Evolutionary conservation across 2,113 vertebrate genomes (phyloP), one percentile per base, ranked within the genome.

Genomic region (Hippocampus abdominalis): DNA sequence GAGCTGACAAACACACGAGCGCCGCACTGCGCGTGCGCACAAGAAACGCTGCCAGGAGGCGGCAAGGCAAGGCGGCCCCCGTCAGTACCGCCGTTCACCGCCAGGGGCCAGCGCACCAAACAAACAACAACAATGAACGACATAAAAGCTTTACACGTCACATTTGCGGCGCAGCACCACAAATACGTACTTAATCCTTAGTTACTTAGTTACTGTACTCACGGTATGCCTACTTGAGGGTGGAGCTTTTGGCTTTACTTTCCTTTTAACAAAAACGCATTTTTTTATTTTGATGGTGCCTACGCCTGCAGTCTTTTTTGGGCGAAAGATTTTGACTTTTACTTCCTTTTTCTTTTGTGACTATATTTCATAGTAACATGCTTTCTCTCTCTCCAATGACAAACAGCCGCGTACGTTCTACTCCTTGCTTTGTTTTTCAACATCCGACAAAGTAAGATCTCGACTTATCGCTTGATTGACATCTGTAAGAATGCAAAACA

Each of bases 1-100:
- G 88, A 93, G 90, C 91, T 93, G 92, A 94, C 92, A 93, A 94
- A 94, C 92, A 93, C 89, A 94, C 90, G 89, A 89, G 92, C 36
- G 72, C 21, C 64, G 2, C 72, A 12, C 71, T 13, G 66, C n/a
- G 80, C 3, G 61, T 39, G 78, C 42, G 72, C 42, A 51, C 20
- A 65, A 39, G 60, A 39, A 69, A 6, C 44, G 60, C 66, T 49
- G 79, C 80, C 79, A 77, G 87, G 88, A 90, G 88, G 88, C 89
- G 42, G 42, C 32, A 36, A 36, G 93, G 93, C 92, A 94, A 92
- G 88, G 25, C 54, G 23, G 12, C 12, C 27, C n/a, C 25, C 23
- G 23, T 15, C 78, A 44, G n/a, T 46, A 8, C 63, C 8, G 0
- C 5, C 0, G 15, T 42, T 27, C 63, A 7, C 63, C 63, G 63